Base-by-base conservation (phyloP, 2,888 invertebrate species). In the Scaptomyza caliginosa region DNA sequence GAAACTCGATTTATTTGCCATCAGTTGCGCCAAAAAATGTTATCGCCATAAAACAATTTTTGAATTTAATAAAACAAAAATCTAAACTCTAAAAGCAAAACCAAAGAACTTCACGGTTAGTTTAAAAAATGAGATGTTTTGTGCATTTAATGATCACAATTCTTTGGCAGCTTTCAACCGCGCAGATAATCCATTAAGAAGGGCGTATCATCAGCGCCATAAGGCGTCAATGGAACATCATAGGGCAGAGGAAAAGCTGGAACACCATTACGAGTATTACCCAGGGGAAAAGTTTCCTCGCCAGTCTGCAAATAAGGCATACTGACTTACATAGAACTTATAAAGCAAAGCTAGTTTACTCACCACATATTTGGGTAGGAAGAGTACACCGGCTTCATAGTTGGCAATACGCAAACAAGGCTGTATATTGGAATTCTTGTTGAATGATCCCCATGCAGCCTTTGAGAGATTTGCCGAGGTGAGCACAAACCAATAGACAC, bases 381-480 rank as follows among this genome's bases (percentile, higher is more conserved):
- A 96, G 42, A 99, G 89, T 0, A 99, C 96, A 0, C 99, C 99
- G 0, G 95, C 95, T 91, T 99, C 99, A 88, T 96, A 98, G 39
- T 97, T 98, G 90, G 96, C 93, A 7, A 98, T 94, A 28, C 95
- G 93, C 1, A 93, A 89, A 0, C 93, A 93, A 0, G 91, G 91
- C 89, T 94, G 93, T 91, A 94, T 91, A 92, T 93, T 83, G 3
- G 86, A 66, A 38, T 93, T 93, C 65, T 93, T 94, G 69, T 94
- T 94, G 7, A 93, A 90, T 8, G 92, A 92, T 36, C 99, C 99
- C 99, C 99, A 99, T 0, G 99, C 99, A 1, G 99, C 97, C 92
- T 98, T 99, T 10, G 99, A 99, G 26, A 99, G 92, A 92, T 99
- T 99, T 0, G 97, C 97, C 52, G 98, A 98, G 0, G 98, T 98